These are phyloP conservation scores for Eumacrocentrus americanus DNA, from an alignment of 2,888 invertebrate species.

Conservation along the genomic window DNA sequence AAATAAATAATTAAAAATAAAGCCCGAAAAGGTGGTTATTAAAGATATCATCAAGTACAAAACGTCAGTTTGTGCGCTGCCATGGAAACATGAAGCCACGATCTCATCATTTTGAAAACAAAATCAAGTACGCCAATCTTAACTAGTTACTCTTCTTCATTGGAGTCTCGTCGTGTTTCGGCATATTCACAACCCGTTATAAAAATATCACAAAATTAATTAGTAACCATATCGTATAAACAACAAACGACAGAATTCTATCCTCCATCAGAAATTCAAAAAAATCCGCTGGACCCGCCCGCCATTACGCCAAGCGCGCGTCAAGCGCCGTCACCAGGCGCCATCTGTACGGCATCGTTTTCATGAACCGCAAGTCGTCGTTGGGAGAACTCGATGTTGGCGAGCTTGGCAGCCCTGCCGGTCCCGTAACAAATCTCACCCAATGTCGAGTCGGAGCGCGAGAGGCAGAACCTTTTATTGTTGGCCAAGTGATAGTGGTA, in stretches of 20 bases:
- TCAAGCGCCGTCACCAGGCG: conserved; percentile 11
- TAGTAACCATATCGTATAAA: not conserved
- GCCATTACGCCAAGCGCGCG: too few species aligned
- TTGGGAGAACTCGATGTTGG: conserved; percentile 15
- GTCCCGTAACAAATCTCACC: conserved; percentile 47
- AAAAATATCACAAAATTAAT: not conserved
- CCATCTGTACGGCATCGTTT: conserved; percentile 15
- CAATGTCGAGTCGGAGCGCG: conserved; percentile 49
- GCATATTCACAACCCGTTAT: too few species aligned
- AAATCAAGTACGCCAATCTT: not conserved
- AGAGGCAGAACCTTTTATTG: conserved; percentile 47
- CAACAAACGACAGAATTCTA: not conserved
- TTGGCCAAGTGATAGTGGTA: conserved; percentile 39
- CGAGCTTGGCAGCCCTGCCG: conserved; percentile 43
- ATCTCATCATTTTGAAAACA: not conserved
- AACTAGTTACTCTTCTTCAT: too few species aligned
- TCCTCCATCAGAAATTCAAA: too few species aligned
- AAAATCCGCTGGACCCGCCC: not conserved
- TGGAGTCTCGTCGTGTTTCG: too few species aligned
- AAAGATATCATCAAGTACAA: conserved; percentile 31
- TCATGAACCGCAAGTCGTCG: conserved; percentile 17
- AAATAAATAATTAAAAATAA: conserved; percentile 26
- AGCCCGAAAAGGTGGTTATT: conserved; percentile 34
- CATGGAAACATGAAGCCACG: conserved; percentile 36
- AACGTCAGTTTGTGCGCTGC: conserved; percentile 34